Evolutionary conservation across 1,140 invertebrate genomes (phyloP).

Genomic region (Cepaea nemoralis): DNA sequence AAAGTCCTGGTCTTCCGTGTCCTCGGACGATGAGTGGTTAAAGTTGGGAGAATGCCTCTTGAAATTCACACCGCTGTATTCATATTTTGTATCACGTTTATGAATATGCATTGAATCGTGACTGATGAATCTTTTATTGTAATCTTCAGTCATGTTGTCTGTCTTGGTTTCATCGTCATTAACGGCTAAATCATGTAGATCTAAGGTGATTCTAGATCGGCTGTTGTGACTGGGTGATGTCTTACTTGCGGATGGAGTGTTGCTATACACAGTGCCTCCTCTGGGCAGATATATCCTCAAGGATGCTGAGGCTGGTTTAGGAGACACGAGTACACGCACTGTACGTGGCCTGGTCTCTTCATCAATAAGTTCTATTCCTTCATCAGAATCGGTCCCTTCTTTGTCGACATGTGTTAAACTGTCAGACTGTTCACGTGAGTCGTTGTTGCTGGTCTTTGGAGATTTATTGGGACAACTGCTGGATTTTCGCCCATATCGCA

Average conservation of each 20-base stretch:
- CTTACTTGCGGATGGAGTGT: not conserved
- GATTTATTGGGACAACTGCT: not conserved
- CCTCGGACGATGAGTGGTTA: slow-evolving; percentile 1
- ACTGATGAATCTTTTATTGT: not conserved
- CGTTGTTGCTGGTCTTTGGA: not conserved
- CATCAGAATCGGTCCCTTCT: slow-evolving; percentile 10
- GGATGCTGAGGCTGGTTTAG: not conserved
- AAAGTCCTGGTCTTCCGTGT: not conserved
- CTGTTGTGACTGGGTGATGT: not conserved
- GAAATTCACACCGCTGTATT: not conserved
- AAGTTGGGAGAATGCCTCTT: not conserved
- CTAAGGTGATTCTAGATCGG: not conserved
- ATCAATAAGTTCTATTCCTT: slow-evolving; percentile 23
- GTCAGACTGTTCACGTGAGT: not conserved
- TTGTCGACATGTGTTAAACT: not conserved
- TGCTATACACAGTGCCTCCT: not conserved
- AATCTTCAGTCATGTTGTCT: not conserved
- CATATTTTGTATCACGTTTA: not conserved
- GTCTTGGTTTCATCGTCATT: not conserved
- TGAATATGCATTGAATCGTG: not conserved
- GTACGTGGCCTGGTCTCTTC: not conserved
- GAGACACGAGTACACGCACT: not conserved
- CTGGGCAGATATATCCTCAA: slow-evolving; percentile 24
- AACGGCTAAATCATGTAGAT: not conserved
- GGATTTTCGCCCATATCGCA: slow-evolving; percentile 10